Percentiles rank a stretch among this genome's conserved stretches.
Conservation (phyloP, 35 echinoderm and acorn worm species). For the Diadema setosum region DNA sequence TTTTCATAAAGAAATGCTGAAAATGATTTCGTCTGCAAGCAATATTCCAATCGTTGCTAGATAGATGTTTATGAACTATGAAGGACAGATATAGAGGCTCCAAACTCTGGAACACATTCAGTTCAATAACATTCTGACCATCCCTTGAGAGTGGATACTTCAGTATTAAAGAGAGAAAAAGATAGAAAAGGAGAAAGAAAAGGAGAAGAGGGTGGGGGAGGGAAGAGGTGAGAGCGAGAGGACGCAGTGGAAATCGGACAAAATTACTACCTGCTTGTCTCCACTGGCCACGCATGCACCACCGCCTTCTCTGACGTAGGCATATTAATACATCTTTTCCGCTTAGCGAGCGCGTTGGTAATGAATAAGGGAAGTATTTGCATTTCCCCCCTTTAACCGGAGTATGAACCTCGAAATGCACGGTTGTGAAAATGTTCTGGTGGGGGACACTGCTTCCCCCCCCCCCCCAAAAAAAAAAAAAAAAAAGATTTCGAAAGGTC, state of each 20-base stretch:
- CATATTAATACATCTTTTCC: not conserved
- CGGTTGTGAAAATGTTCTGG: too few species aligned
- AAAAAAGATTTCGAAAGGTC: too few species aligned
- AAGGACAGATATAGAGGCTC: not conserved
- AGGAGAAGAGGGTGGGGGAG: not conserved
- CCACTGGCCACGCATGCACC: not conserved
- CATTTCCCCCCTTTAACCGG: not conserved
- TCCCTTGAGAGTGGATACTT: too few species aligned
- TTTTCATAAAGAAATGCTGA: too few species aligned
- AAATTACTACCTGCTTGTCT: not conserved
- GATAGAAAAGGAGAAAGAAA: not conserved
- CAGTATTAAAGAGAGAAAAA: not conserved
- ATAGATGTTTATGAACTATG: not conserved
- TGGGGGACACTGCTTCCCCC: too few species aligned
- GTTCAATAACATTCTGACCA: too few species aligned
- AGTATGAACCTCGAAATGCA: too few species aligned
- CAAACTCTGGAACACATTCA: not conserved
- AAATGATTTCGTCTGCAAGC: too few species aligned
- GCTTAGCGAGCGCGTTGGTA: not conserved
- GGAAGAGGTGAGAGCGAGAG: not conserved
- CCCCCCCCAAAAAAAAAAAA: too few species aligned
- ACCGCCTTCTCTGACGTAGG: not conserved
- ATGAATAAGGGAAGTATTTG: constrained; percentile 2
- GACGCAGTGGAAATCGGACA: not conserved
- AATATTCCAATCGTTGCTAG: not conserved